Conservation (phyloP, 1,140 invertebrate species). For the Drosophila suzukii region DNA sequence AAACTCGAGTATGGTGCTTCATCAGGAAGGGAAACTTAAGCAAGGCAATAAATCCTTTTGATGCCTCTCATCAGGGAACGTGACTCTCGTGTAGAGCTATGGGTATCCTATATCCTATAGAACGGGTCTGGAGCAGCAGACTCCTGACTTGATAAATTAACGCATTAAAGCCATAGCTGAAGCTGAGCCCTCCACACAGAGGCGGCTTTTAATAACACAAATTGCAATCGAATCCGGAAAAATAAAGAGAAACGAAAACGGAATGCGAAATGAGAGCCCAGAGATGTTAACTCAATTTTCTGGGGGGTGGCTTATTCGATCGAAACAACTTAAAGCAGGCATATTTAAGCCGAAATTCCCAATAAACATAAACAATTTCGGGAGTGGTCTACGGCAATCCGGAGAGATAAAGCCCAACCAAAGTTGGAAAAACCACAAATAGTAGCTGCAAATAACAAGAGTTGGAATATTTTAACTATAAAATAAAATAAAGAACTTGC, state of each 20-base stretch:
- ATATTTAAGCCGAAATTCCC: slow-evolving; percentile 1
- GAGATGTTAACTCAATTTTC: slow-evolving; percentile 63
- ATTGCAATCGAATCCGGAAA: slow-evolving; percentile 73
- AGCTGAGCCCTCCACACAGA: background rate
- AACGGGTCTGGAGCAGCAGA: background rate
- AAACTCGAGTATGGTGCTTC: slow-evolving; percentile 25
- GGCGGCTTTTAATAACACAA: slow-evolving; percentile 76
- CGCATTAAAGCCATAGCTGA: slow-evolving; percentile 36
- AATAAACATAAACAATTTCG: slow-evolving; percentile 33
- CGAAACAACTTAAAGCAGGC: slow-evolving; percentile 28
- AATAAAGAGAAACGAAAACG: slow-evolving; percentile 52
- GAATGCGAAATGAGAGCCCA: slow-evolving; percentile 68
- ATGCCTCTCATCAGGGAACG: slow-evolving; percentile 43
- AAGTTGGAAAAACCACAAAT: slow-evolving; percentile 6
- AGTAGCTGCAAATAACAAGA: slow-evolving; percentile 5
- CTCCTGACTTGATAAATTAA: slow-evolving; percentile 44
- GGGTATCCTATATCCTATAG: background rate
- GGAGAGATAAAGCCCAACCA: background rate
- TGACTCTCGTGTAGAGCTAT: slow-evolving; percentile 28
- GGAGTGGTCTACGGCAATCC: background rate
- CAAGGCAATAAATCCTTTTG: slow-evolving; percentile 41
- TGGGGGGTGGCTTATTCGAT: slow-evolving; percentile 1
- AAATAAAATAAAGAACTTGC: background rate
- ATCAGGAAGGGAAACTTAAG: slow-evolving; percentile 32
- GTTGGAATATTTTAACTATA: background rate